These are phyloP conservation scores for Parascotia fuliginaria DNA, from an alignment of 2,888 invertebrate species.

Conservation along the genomic window DNA sequence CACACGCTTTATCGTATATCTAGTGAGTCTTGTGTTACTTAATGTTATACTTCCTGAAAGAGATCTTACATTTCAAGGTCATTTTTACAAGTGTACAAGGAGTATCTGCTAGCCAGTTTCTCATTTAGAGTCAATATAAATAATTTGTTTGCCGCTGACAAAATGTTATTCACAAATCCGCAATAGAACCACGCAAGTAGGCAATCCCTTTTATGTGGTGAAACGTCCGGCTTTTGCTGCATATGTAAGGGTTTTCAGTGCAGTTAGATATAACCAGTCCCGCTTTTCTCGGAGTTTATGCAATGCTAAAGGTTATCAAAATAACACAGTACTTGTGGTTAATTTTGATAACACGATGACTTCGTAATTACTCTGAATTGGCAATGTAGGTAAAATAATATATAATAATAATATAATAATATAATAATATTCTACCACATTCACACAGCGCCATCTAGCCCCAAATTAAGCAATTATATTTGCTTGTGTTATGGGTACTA, in stretches of 20 bases:
- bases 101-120: too few species aligned
- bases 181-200: slow-evolving; percentile 38
- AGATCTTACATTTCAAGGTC: background rate
- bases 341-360: too few species aligned
- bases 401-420: too few species aligned
- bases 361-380: too few species aligned
- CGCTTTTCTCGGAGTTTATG: background rate
- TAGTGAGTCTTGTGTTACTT: slow-evolving; percentile 6
- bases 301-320: too few species aligned
- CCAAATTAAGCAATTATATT: too few species aligned
- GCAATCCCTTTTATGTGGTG: slow-evolving; percentile 4
- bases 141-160: slow-evolving; percentile 48
- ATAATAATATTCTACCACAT: too few species aligned
- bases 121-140: slow-evolving; percentile 19
- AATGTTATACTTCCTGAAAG: slow-evolving; percentile 1
- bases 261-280: background rate
- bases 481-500: too few species aligned
- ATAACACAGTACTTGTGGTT: too few species aligned
- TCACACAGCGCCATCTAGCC: too few species aligned
- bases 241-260: background rate
- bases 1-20: slow-evolving; percentile 1
- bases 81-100: background rate
- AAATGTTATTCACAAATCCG: slow-evolving; percentile 43
- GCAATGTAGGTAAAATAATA: too few species aligned
- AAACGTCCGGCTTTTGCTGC: slow-evolving; percentile 7